phyloP scores from a whole-genome alignment of 2,888 invertebrate species.

The Idaea dimidiata region DNA sequence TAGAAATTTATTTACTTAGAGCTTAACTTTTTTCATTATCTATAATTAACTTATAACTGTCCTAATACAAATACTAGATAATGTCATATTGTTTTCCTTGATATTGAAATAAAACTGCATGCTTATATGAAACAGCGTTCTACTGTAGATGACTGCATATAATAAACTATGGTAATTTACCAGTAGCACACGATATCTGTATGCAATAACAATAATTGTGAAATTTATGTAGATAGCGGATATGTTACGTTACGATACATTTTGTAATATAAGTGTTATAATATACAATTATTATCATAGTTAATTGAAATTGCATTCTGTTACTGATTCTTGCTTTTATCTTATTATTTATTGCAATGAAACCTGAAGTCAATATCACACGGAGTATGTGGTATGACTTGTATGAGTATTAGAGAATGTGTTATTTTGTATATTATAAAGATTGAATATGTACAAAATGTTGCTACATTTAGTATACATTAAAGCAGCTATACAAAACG shows the following conservation, averaged over 20 bases:
- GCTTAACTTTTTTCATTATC: too few relatives aligned
- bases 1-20: too few relatives aligned
- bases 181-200: conserved; percentile 37
- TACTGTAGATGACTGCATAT: conserved; percentile 13
- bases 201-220: conserved; percentile 43
- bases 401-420: background rate
- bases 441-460: too few relatives aligned
- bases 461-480: too few relatives aligned
- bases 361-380: background rate
- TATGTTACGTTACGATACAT: conserved; percentile 32
- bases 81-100: too few relatives aligned
- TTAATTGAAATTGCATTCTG: conserved; percentile 16
- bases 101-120: background rate
- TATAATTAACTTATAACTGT: too few relatives aligned
- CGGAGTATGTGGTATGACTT: background rate
- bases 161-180: conserved; percentile 29
- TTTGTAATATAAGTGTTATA: conserved; percentile 16
- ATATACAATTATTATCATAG: conserved; percentile 20
- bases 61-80: too few relatives aligned
- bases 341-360: background rate
- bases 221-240: conserved; percentile 32
- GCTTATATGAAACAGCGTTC: conserved; percentile 2
- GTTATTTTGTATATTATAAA: background rate
- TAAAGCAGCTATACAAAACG: too few relatives aligned
- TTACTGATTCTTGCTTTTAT: background rate